Base-by-base conservation (phyloP, 2,797 vertebrate genomes). In the Lophius americanus region DNA sequence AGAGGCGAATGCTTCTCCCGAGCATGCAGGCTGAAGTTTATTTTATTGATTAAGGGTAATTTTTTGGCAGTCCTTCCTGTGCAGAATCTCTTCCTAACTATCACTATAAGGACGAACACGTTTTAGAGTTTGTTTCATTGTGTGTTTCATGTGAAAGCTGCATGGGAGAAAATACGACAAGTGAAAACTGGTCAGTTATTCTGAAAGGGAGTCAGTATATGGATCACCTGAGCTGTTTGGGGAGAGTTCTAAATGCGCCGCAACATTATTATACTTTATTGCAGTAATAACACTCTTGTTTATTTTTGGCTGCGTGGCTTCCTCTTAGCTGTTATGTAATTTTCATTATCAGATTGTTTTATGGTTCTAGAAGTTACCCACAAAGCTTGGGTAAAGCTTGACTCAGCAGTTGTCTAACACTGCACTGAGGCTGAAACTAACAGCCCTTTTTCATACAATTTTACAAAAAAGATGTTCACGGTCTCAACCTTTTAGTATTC, bases 321-420 rank as follows among this genome's bases (percentile, higher is more conserved):
- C 10, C 49, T 55, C 60, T 75, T 32, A 51, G 32, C 56, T 3
- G 3, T 53, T 41, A 49, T 54, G 37, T 70, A 14, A 74, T 65
- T 71, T 70, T 72, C 36, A 70, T 63, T 62, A 54, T 73, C 50
- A 49, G 50, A 6, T 54, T 76, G 63, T 14, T 69, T 64, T 69
- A 68, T 67, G 60, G 64, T 58, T 71, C 36, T 71, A 68, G 66
- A 71, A 51, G 11, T 60, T 48, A 39, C n/a, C 42, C 36, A 39
- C 37, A 64, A 51, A 60, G 52, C 44, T 32, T 32, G 12, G 52
- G 12, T 42, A 50, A 32, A 35, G 9, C 2, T 23, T 71, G 70
- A 73, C 71, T 62, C 36, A 62, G 51, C 59, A 54, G 9, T 14
- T 62, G 23, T 50, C 4, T 42, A 14, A 50, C 37, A 32, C 6